A percentile compares a stretch with the other conserved stretches of the same genome.
Conservation (phyloP, 2,113 vertebrate species). For the Neomonachus schauinslandi region DNA sequence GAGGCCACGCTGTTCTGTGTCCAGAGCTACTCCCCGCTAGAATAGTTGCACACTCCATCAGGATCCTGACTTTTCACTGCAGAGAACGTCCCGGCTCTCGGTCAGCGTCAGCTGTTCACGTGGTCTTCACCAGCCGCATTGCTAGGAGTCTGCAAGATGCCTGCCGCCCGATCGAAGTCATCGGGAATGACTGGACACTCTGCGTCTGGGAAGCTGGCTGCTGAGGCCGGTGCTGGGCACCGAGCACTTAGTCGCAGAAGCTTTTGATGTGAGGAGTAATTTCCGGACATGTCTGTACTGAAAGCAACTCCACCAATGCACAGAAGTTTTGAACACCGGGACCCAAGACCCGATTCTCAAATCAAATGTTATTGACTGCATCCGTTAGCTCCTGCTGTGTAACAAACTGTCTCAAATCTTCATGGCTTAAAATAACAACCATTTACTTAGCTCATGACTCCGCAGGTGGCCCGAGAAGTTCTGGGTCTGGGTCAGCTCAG, state of each 20-base stretch:
- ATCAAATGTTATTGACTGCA: neutral
- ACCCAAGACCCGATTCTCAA: fast-evolving
- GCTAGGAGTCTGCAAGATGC: neutral
- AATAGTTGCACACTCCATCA: fast-evolving
- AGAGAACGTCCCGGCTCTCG: neutral
- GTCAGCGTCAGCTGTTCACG: fast-evolving
- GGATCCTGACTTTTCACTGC: neutral
- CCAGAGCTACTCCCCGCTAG: neutral
- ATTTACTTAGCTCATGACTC: neutral
- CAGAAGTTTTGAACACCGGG: neutral
- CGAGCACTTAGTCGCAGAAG: neutral
- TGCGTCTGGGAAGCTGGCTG: neutral
- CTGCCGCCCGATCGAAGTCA: neutral
- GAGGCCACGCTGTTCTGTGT: neutral
- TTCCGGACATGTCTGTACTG: neutral
- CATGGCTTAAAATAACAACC: neutral
- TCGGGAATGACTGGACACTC: neutral
- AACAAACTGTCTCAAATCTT: neutral
- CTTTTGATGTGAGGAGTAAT: neutral
- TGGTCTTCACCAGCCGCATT: too few species aligned
- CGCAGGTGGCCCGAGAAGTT: neutral
- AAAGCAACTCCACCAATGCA: neutral
- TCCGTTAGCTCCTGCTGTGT: neutral
- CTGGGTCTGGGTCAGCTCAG: neutral
- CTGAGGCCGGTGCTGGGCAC: neutral